Percentiles rank a stretch among this genome's conserved stretches.
Evolutionary conservation across 2,797 vertebrate genomes (phyloP).

Genomic region (Sardinella longiceps): DNA sequence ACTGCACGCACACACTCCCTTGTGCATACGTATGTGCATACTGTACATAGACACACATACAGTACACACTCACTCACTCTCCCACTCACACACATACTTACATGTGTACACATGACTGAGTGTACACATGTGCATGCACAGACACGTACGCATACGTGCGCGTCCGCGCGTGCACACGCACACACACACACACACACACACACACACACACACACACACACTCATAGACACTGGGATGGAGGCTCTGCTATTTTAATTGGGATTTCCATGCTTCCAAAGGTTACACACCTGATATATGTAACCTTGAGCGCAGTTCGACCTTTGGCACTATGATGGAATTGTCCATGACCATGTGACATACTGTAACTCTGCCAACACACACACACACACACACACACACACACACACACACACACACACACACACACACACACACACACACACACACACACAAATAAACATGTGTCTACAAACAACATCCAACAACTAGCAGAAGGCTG

Average conservation of each 20-base stretch:
- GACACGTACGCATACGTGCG: background rate
- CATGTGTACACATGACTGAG: no score
- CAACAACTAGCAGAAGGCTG: no score
- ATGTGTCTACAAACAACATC: no score
- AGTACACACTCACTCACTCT: no score
- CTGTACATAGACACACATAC: no score
- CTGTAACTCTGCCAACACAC: background rate
- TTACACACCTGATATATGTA: background rate
- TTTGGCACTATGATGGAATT: background rate
- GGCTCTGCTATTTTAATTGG: background rate
- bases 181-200: no score
- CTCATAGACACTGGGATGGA: background rate
- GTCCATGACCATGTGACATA: slow-evolving; percentile 11
- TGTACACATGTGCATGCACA: background rate
- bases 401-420: background rate
- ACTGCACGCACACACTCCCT: background rate
- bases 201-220: background rate
- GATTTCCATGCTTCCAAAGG: slow-evolving; percentile 4
- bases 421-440: background rate
- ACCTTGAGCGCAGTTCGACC: background rate
- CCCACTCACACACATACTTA: background rate
- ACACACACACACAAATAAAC: background rate
- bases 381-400: slow-evolving; percentile 1
- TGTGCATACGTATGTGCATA: no score
- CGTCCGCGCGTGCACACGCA: background rate